Percentiles rank a stretch among this genome's conserved stretches.
These are phyloP conservation scores for Osedax fenrisi DNA, from an alignment of 2,888 invertebrate species.

Conservation along the genomic window DNA sequence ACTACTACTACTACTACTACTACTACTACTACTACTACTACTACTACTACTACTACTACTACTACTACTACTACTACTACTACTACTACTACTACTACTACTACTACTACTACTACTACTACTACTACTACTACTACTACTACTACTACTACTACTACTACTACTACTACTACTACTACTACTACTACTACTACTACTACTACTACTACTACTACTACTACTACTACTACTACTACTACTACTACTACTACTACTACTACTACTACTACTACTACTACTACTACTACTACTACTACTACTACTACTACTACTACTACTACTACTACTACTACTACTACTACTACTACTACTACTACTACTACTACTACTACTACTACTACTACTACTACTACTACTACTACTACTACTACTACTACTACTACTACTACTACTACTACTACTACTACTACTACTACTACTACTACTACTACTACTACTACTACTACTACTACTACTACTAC, in stretches of 20 bases:
- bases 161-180: constrained; percentile 14
- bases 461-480: constrained; percentile 12
- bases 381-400: constrained; percentile 9
- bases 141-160: not conserved
- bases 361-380: constrained; percentile 4
- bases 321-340: constrained; percentile 8
- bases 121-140: constrained; percentile 1
- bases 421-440: constrained; percentile 3
- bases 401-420: not conserved
- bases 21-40: constrained; percentile 5
- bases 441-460: constrained; percentile 12
- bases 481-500: constrained; percentile 11
- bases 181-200: constrained; percentile 15
- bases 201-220: constrained; percentile 15
- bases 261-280: constrained; percentile 10
- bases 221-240: constrained; percentile 18
- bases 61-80: constrained; percentile 17
- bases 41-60: constrained; percentile 6
- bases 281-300: constrained; percentile 5
- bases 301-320: constrained; percentile 13
- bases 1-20: constrained; percentile 5
- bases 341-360: constrained; percentile 12
- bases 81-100: constrained; percentile 6
- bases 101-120: not conserved
- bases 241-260: constrained; percentile 7